Evolutionary conservation across 2,797 vertebrate genomes (phyloP).

Genomic region (Onychomys leucogaster): DNA sequence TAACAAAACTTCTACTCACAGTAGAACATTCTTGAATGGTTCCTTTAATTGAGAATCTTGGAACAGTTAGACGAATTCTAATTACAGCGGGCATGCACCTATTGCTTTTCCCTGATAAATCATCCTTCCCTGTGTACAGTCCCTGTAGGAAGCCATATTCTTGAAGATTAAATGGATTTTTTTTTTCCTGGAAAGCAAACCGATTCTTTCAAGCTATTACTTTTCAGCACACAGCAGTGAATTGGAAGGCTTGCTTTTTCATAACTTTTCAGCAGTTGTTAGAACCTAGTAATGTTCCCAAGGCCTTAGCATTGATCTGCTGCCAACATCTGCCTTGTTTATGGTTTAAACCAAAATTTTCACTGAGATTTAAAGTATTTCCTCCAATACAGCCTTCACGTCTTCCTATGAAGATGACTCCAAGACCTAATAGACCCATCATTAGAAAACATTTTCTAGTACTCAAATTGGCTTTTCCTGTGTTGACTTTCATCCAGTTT

Average conservation of each 20-base stretch:
- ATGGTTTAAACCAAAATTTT: constrained; percentile 7
- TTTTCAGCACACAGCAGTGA: neutral
- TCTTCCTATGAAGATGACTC: constrained; percentile 42
- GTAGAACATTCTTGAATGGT: neutral
- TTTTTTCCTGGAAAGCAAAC: constrained; percentile 19
- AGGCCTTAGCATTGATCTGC: neutral
- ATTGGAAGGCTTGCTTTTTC: constrained; percentile 9
- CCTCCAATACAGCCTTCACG: neutral
- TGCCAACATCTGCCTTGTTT: neutral
- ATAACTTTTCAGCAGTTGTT: neutral
- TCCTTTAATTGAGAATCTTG: neutral
- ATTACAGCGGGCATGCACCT: neutral
- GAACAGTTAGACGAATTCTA: neutral
- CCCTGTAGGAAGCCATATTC: constrained; percentile 16
- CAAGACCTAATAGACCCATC: constrained; percentile 33
- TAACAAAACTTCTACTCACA: constrained; percentile 2
- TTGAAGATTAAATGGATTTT: constrained; percentile 30
- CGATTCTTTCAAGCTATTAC: neutral
- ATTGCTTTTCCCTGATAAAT: neutral
- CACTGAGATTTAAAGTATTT: constrained; percentile 1
- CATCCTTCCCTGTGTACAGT: neutral
- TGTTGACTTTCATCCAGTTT: constrained; percentile 69
- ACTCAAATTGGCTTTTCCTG: constrained; percentile 45
- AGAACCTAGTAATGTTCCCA: neutral
- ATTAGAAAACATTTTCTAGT: constrained; percentile 65